A percentile compares a stretch with the other conserved stretches of the same genome.
Conservation (phyloP, 2,113 vertebrate species). For the Oreochromis aureus region DNA sequence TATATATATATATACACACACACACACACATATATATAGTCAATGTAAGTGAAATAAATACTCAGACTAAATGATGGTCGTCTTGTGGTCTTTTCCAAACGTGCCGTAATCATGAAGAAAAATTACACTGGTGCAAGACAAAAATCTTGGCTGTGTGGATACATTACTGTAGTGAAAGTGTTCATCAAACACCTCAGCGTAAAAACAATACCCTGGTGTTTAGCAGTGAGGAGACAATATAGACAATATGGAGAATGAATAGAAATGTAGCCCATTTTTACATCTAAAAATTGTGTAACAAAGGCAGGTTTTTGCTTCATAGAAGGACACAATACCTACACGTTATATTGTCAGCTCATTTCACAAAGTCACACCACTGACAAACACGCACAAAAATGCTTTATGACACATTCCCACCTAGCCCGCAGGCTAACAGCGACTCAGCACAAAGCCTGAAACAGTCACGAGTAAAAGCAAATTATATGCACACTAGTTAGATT, state of each 20-base stretch:
- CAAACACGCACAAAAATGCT: background rate
- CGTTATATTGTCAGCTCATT: background rate
- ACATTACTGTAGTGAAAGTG: background rate
- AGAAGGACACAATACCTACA: background rate
- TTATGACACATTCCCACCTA: conserved; percentile 12
- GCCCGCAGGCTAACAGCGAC: background rate
- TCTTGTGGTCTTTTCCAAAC: background rate
- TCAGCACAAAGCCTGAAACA: background rate
- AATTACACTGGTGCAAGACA: background rate
- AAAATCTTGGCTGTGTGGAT: background rate
- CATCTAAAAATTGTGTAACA: background rate
- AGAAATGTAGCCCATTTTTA: background rate
- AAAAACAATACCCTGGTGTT: background rate
- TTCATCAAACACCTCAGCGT: background rate
- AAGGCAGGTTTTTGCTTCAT: background rate
- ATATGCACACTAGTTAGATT: background rate
- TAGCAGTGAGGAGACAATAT: background rate
- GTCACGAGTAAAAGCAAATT: background rate
- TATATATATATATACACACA: background rate
- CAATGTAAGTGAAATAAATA: background rate
- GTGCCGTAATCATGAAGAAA: background rate
- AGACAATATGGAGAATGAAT: background rate
- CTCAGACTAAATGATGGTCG: background rate
- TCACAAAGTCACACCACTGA: background rate
- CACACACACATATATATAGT: background rate